Base-by-base conservation (phyloP, 2,797 vertebrate genomes). In the Pelobates cultripes region DNA sequence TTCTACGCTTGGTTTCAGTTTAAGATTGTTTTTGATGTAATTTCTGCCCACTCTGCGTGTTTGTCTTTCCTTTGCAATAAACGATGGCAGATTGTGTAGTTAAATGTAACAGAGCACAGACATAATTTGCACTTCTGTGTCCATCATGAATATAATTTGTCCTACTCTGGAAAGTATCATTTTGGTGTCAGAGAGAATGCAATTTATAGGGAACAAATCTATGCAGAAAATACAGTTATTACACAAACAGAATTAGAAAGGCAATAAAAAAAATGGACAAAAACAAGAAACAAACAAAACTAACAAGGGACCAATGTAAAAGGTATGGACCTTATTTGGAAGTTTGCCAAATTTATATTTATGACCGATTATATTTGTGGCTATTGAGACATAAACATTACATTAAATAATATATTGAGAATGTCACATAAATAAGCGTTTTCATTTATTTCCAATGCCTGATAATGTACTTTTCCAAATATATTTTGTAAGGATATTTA, bases 131-230 rank as follows among this genome's bases (percentile, higher is more conserved):
- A 53, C 15, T 15, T 60, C 60, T 80, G 75, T 70, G 47, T 80
- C 60, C 64, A 57, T 68, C 66, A 70, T 17, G 73, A 78, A 43
- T 43, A 67, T 73, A 72, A 63, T 2, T 72, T 43, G 63, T 80
- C 45, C 40, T 41, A 60, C 10, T 9, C 14, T 17, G 43, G 63
- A 43, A 67, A 74, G 67, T 75, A 64, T 40, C 15, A 71, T 64
- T 71, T 69, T 9, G 41, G 53, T 76, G 67, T 40, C 28, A 75
- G 44, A 43, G 66, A 45, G 67, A 71, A 81, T 70, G 13, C 79
- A 64, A 64, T 81, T 43, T 47, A 68, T 28, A 10, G 13, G 45
- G 64, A 17, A 66, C 12, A 63, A 47, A 81, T 70, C 43, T 55
- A 76, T 47, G 15, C 42, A 28, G 28, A 53, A 81, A 70, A 81